These are phyloP conservation scores for Eleginops maclovinus DNA, from an alignment of 2,113 vertebrate species.

Conservation along the genomic window DNA sequence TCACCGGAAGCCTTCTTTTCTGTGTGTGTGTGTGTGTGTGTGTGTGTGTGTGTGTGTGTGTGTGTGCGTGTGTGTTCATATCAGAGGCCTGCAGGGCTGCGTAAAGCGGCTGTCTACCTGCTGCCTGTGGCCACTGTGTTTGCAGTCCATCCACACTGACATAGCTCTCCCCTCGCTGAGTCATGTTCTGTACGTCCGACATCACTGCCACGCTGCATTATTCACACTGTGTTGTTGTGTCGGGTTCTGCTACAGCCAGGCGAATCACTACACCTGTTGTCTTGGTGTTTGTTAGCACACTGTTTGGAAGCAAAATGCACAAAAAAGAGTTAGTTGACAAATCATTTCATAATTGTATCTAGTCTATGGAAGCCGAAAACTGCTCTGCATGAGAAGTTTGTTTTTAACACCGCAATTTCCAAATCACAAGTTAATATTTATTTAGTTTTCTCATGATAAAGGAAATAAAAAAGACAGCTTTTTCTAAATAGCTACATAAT, in stretches of 20 bases:
- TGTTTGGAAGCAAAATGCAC: neutral
- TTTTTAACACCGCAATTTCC: neutral
- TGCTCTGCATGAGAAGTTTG: too few relatives aligned
- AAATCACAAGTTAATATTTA: neutral
- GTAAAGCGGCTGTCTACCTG: constrained; percentile 34
- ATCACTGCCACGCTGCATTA: constrained; percentile 60
- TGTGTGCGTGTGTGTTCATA: constrained; percentile 41
- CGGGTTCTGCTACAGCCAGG: constrained; percentile 40
- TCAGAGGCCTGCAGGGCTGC: constrained; percentile 19
- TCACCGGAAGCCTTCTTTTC: constrained; percentile 35
- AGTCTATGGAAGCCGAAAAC: neutral
- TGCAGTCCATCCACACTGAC: constrained; percentile 47
- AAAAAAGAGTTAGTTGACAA: neutral
- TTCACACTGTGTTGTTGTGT: constrained; percentile 58
- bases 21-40: neutral
- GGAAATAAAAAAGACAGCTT: too few relatives aligned
- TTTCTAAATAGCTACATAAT: neutral
- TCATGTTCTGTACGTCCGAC: constrained; percentile 59
- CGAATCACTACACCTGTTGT: constrained; percentile 18
- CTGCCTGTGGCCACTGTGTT: constrained; percentile 32
- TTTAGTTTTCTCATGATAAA: neutral
- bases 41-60: neutral
- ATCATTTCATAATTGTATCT: neutral
- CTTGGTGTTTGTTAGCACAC: constrained; percentile 1
- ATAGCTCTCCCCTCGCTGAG: constrained; percentile 32